Evolutionary conservation across 2,797 vertebrate genomes (phyloP).

Genomic region (Spinibarbus caldwelli): DNA sequence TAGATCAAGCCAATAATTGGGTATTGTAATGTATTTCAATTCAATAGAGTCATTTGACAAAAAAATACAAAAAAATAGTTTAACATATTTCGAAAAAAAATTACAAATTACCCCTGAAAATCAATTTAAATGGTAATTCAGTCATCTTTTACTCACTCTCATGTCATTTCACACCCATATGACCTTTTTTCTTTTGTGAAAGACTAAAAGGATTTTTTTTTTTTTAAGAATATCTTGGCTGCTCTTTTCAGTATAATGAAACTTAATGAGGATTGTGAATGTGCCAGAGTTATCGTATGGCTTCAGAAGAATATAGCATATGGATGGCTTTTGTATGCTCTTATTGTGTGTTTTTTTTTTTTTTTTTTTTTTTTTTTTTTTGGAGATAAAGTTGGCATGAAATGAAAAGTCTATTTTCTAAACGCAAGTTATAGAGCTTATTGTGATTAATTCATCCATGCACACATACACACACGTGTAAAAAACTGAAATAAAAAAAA

Average conservation of each 20-base stretch:
- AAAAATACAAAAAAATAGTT: neutral
- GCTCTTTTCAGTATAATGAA: neutral
- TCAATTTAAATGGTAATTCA: conserved; percentile 6
- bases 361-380: neutral
- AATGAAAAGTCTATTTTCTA: neutral
- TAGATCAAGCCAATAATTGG: neutral
- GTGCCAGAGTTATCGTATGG: neutral
- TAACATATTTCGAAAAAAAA: neutral
- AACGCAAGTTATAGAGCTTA: neutral
- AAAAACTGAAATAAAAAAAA: too few relatives aligned
- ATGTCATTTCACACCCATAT: neutral
- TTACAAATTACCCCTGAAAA: neutral
- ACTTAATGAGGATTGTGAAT: neutral
- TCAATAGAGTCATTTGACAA: neutral
- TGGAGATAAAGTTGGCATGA: neutral
- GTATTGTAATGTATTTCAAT: neutral
- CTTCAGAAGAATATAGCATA: neutral
- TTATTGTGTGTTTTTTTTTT: neutral
- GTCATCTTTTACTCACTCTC: neutral
- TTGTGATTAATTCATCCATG: neutral
- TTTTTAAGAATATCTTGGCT: neutral
- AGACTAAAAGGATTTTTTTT: neutral
- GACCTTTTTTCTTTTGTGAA: neutral
- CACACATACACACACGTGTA: too few relatives aligned
- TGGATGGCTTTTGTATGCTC: neutral